Evolutionary conservation across 2,797 vertebrate species (phyloP).

Genomic region (Avahi laniger): DNA sequence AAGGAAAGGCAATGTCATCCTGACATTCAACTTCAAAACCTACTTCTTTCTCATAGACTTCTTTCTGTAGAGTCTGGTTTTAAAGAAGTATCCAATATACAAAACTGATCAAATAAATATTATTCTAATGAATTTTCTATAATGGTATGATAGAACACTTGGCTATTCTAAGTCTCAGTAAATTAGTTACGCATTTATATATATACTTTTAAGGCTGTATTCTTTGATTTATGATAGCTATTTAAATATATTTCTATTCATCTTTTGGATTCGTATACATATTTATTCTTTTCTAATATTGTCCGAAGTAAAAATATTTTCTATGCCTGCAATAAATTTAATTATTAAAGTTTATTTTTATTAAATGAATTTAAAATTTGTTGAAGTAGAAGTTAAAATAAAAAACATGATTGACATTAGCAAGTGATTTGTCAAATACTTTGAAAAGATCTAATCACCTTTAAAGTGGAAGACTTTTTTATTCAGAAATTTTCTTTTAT

Average conservation of each 20-base stretch:
- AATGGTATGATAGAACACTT: neutral
- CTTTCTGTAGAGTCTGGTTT: neutral
- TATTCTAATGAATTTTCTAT: neutral
- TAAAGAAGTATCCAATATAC: neutral
- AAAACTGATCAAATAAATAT: neutral
- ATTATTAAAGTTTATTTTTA: conserved; percentile 2
- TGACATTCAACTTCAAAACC: neutral
- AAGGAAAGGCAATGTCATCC: neutral
- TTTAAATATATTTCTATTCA: neutral
- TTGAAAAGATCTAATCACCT: neutral
- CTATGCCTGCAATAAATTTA: neutral
- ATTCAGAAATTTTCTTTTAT: neutral
- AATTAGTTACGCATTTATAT: neutral
- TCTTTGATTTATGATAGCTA: neutral
- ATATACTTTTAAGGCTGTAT: neutral
- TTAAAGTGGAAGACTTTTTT: neutral
- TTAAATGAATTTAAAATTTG: neutral
- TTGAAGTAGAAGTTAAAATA: neutral
- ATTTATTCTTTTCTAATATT: neutral
- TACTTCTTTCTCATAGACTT: neutral
- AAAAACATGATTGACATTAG: neutral
- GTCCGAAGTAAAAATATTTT: neutral
- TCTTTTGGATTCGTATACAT: neutral
- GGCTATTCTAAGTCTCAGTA: neutral
- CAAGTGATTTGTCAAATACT: neutral